phyloP scores from a whole-genome alignment of 2,113 vertebrate species.

The Phoenicopterus ruber region DNA sequence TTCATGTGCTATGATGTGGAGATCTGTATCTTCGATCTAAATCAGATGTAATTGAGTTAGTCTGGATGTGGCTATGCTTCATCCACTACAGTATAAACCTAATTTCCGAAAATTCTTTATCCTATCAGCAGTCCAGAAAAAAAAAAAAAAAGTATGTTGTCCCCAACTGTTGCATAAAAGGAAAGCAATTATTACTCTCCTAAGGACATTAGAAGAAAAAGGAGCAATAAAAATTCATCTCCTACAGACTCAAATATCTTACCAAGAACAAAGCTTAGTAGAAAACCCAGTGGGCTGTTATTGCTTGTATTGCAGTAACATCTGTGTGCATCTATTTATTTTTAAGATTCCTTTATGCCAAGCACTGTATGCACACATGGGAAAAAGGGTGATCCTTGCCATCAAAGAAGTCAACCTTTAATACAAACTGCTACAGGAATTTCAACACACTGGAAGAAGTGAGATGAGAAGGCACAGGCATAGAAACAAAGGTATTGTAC shows the following conservation, averaged over 20 bases:
- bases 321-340: not conserved
- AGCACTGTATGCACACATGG: not conserved
- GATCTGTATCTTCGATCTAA: rapidly evolving
- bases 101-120: not conserved
- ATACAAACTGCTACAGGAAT: not conserved
- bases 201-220: not conserved
- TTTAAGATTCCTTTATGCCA: not conserved
- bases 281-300: not conserved
- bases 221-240: not conserved
- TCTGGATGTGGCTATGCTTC: not conserved
- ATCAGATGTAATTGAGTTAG: not conserved
- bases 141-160: not conserved
- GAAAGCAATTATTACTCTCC: not conserved
- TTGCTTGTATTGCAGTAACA: not conserved
- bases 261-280: not conserved
- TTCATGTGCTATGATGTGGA: not conserved
- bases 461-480: not conserved
- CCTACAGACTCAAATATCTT: not conserved
- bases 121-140: not conserved
- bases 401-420: not conserved
- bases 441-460: not conserved
- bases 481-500: not conserved
- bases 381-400: not conserved
- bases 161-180: not conserved
- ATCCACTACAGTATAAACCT: not conserved